Evolutionary conservation across 2,113 vertebrate species (phyloP).

Genomic region (Nanorana parkeri): DNA sequence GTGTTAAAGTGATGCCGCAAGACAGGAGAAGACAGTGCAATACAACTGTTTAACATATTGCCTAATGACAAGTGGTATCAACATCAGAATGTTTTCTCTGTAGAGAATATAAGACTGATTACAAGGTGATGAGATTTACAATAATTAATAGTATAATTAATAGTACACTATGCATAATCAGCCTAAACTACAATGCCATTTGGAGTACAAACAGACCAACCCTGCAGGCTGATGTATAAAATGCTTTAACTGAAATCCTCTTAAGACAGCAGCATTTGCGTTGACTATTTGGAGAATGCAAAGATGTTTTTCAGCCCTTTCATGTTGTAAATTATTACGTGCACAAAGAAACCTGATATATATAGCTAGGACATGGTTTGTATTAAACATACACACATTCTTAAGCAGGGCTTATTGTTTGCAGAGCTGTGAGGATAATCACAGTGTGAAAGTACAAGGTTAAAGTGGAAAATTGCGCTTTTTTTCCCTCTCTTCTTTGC

Average conservation of each 20-base stretch:
- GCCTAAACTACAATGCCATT: background rate
- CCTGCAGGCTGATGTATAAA: background rate
- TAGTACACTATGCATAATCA: no score
- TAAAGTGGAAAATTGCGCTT: background rate
- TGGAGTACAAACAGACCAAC: background rate
- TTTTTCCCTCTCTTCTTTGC: background rate
- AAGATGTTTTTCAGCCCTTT: background rate
- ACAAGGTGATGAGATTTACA: no score
- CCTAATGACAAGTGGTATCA: background rate
- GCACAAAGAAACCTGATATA: background rate
- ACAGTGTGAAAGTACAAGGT: background rate
- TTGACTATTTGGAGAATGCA: background rate
- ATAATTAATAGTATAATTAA: no score
- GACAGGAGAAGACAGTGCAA: background rate
- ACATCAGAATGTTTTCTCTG: background rate
- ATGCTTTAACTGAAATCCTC: background rate
- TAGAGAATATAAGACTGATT: background rate
- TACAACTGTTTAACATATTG: background rate
- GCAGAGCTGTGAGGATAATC: background rate
- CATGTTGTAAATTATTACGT: background rate
- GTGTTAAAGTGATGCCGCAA: background rate
- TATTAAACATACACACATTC: slow-evolving; percentile 25
- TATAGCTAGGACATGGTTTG: background rate
- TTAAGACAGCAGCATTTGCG: background rate
- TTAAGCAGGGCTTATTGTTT: background rate